Base-by-base conservation (phyloP, 2,888 invertebrate genomes). In the Perdita meconis region DNA sequence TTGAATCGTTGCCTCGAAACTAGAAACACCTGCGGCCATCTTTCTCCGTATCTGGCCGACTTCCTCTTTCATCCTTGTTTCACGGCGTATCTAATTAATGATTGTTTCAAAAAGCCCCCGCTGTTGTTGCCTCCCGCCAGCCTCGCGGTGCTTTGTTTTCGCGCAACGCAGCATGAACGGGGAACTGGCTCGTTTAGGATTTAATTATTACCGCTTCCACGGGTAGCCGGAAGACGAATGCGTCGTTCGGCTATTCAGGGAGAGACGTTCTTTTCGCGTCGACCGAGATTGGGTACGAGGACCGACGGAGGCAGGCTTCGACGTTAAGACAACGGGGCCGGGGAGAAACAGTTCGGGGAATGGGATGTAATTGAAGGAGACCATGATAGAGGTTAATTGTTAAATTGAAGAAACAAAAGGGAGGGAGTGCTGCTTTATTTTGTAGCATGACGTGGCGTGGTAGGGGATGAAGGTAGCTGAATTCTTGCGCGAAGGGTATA, bases 71-170 rank as follows among this genome's bases (percentile, higher is more conserved):
- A 56, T 57, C 51, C 74, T 64, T 51, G 63, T 55, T 65, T 65
- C 70, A 60, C 44, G 72, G 68, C 70, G 75, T 66, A 72, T 76
- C 70, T 83, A 84, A 83, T 83, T 84, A 84, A 84, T 84, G 82
- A 82, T 84, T 74, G 85, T 76, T 79, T 56, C 79, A 42, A 64
- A 56, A 57, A 50, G 47, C 61, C 56, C 42, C 63, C 51, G 47
- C 22, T 19, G 67, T 51, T 55, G 26, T 22, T n/a, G n/a, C 30
- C 22, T 38, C 22, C 38, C 24, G 16, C 19, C 10, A 44, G 38
- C 44, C 53, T 71, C 66, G 53, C 44, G 56, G 55, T 60, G 63
- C 51, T 53, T 61, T 74, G 74, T 77, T 74, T 78, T 81, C 66
- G 63, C 13, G 42, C 47, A 44, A 24, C 34, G 34, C 64, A n/a